Percentiles rank a stretch among this genome's conserved stretches.
Conservation (phyloP, 2,888 invertebrate species). For the Drosophila phalerata region DNA sequence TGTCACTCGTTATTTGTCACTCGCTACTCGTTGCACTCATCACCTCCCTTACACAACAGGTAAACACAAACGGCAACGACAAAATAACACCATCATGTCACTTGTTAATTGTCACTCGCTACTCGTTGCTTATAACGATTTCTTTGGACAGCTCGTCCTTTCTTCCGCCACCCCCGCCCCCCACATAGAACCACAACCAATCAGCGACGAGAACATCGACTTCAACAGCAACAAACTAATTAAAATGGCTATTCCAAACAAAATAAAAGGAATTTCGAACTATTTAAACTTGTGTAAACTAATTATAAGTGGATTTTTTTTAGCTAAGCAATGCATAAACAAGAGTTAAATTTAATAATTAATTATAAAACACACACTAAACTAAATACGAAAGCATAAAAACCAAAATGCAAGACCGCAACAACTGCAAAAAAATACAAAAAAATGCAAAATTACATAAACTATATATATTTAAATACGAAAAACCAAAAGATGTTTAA, state of each 20-base stretch:
- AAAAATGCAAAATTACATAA: conserved; percentile 58
- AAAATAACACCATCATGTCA: not conserved
- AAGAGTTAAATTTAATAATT: conserved; percentile 69
- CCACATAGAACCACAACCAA: conserved; percentile 1
- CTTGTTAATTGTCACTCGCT: not conserved
- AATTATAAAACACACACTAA: conserved; percentile 60
- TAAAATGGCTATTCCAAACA: conserved; percentile 17
- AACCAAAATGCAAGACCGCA: conserved; percentile 47
- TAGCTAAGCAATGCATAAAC: conserved; percentile 77
- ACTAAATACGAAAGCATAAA: conserved; percentile 47
- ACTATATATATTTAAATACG: conserved; percentile 75
- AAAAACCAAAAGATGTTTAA: conserved; percentile 67
- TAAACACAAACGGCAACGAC: no score
- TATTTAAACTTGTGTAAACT: conserved; percentile 74
- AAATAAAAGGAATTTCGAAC: conserved; percentile 52
- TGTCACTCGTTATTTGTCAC: not conserved
- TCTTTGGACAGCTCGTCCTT: not conserved
- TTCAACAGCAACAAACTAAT: conserved; percentile 10
- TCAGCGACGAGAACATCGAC: conserved; percentile 12
- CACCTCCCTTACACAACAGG: no score
- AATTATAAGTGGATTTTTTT: conserved; percentile 76
- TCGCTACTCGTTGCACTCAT: not conserved
- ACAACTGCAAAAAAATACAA: conserved; percentile 37
- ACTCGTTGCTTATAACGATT: not conserved
- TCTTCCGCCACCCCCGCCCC: not conserved